Percentiles rank a stretch among this genome's conserved stretches.
Conservation (phyloP, 2,113 vertebrate genomes). For the Ranitomeya imitator region DNA sequence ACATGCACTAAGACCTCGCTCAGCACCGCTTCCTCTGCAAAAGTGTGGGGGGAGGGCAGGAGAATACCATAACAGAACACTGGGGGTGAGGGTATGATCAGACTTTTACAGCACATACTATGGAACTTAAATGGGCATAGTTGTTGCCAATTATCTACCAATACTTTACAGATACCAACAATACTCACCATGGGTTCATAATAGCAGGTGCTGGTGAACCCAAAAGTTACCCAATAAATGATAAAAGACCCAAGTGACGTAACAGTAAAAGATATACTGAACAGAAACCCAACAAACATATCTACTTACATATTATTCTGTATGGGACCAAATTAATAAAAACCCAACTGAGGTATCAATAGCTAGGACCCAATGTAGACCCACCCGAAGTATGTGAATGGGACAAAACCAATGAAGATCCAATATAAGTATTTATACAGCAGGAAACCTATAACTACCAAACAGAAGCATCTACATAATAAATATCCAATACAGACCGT, state of each 20-base stretch:
- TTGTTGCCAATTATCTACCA: neutral
- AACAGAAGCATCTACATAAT: neutral
- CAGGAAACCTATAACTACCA: neutral
- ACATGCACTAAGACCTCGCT: neutral
- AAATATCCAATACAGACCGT: neutral
- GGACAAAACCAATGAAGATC: no score
- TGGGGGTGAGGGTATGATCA: neutral
- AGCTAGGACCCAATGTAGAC: no score
- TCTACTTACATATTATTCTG: neutral
- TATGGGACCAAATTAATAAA: no score
- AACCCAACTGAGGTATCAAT: no score
- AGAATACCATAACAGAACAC: neutral
- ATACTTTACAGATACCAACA: neutral
- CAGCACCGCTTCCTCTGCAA: slow-evolving; percentile 14
- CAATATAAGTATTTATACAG: no score
- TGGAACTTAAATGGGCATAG: neutral
- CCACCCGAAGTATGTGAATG: no score
- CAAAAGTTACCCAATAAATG: neutral
- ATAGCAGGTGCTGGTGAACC: neutral
- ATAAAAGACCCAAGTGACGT: neutral
- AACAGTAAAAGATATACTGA: neutral
- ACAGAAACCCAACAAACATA: neutral
- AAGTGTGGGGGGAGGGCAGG: neutral
- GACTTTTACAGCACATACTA: neutral
- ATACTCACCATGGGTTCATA: neutral